Evolutionary conservation across 2,888 invertebrate species (phyloP), one percentile per base, ranked within the genome.

Genomic region (Camponotus fellah): DNA sequence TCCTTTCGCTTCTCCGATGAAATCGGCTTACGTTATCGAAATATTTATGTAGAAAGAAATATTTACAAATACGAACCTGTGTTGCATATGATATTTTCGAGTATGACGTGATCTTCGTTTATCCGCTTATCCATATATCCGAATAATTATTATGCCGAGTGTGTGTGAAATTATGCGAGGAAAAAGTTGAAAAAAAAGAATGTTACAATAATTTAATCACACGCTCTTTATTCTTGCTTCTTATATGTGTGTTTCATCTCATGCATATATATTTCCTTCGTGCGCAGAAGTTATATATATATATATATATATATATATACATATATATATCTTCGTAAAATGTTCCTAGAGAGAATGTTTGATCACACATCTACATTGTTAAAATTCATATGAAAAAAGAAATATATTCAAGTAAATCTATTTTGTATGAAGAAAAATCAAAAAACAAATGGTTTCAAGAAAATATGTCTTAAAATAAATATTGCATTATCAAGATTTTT

Each of bases 1-100:
- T 77, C 14, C 17, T 66, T 46, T 40, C 65, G 37, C 10, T 43
- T 56, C 56, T 34, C 58, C 12, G 17, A n/a, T 12, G 46, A 69
- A 84, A 84, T 84, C 81, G 84, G 82, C 76, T 84, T 82, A 79
- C 49, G 58, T 65, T 60, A 69, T 84, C 65, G 64, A 21, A 69
- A 56, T 75, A 69, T 60, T 75, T 69, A 64, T 64, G 60, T 62
- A 37, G 56, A 69, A 56, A 62, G 69, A 68, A 69, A 56, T 77
- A 79, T 83, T 79, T 83, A 72, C 66, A 40, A 32, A 43, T 14
- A 8, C 43, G 14, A 66, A 58, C 17, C 69, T 46, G 37, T 46
- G 34, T 68, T 58, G 43, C 21, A 43, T 34, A n/a, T 53, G 46
- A 6, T 46, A 79, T 60, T 79, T 77, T 79, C 21, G 58, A 79